phyloP scores from a whole-genome alignment of 1,140 invertebrate species.

The Diabrotica virgifera region DNA sequence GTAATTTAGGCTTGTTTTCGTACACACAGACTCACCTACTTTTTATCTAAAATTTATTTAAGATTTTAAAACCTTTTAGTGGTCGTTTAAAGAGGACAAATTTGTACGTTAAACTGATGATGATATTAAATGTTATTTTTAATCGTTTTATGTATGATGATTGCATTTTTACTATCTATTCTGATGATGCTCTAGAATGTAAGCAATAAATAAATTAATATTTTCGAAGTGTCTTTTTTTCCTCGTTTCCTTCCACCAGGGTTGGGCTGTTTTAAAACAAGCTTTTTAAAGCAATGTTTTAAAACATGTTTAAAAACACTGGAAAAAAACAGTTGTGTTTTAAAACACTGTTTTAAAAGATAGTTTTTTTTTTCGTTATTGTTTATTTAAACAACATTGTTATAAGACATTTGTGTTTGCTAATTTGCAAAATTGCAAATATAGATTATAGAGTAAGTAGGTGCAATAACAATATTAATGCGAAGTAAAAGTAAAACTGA shows the following conservation, averaged over 20 bases:
- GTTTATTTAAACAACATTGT: no score
- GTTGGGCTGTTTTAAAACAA: no score
- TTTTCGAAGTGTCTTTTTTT: constrained; percentile 6
- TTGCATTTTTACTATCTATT: constrained; percentile 18
- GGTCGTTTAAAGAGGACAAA: constrained; percentile 6
- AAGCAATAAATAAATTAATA: constrained; percentile 18
- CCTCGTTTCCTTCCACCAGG: neutral
- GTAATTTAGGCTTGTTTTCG: neutral
- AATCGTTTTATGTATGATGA: constrained; percentile 14
- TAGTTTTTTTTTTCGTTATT: no score
- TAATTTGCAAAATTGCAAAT: no score
- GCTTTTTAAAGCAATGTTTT: no score
- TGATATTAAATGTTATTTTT: constrained; percentile 21
- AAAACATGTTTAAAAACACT: no score
- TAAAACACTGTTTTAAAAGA: no score
- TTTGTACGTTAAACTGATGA: constrained; percentile 13
- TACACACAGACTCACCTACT: neutral
- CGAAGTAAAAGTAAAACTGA: no score
- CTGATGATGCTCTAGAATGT: constrained; percentile 9
- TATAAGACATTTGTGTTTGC: no score
- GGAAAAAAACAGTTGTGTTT: no score
- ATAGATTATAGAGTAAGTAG: no score
- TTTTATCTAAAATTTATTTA: constrained; percentile 9
- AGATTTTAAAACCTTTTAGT: constrained; percentile 18
- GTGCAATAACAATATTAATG: no score